Percentiles rank a stretch among this genome's conserved stretches.
Evolutionary conservation across 2,888 invertebrate species (phyloP).

Genomic region (Aquatica leii): DNA sequence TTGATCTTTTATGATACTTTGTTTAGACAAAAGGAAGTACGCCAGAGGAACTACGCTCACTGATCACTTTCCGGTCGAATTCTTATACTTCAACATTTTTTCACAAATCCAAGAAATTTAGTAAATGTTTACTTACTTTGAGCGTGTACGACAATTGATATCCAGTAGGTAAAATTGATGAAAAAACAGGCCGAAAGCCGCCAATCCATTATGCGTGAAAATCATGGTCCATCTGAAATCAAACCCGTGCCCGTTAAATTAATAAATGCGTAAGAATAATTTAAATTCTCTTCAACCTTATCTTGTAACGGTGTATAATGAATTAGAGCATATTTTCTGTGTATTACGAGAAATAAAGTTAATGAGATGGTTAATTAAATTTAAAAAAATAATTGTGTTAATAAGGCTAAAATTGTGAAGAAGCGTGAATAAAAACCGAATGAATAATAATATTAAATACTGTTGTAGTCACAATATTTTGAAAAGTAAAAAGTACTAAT

Average conservation of each 20-base stretch:
- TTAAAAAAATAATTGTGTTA: too few species aligned
- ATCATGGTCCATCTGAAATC: constrained; percentile 31
- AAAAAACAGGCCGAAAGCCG: constrained; percentile 27
- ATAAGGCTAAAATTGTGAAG: too few species aligned
- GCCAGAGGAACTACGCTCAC: constrained; percentile 41
- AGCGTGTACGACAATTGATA: not conserved
- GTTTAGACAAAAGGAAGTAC: constrained; percentile 24
- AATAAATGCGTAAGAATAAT: not conserved
- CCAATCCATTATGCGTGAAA: constrained; percentile 32
- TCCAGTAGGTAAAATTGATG: constrained; percentile 13
- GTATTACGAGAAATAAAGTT: constrained; percentile 1
- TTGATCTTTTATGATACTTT: constrained; percentile 1
- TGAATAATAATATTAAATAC: too few species aligned
- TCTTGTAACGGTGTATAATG: constrained; percentile 7
- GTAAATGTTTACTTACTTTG: constrained; percentile 21
- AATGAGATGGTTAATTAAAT: not conserved
- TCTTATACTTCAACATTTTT: constrained; percentile 19
- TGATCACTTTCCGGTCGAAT: constrained; percentile 40
- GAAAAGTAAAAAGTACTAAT: too few species aligned
- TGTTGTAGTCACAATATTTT: too few species aligned
- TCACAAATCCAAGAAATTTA: not conserved
- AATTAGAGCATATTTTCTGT: constrained; percentile 3
- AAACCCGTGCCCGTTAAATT: not conserved
- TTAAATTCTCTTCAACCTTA: too few species aligned
- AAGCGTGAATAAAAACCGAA: too few species aligned